Conservation (phyloP, 2,113 vertebrate species). For the Sorex fumeus region DNA sequence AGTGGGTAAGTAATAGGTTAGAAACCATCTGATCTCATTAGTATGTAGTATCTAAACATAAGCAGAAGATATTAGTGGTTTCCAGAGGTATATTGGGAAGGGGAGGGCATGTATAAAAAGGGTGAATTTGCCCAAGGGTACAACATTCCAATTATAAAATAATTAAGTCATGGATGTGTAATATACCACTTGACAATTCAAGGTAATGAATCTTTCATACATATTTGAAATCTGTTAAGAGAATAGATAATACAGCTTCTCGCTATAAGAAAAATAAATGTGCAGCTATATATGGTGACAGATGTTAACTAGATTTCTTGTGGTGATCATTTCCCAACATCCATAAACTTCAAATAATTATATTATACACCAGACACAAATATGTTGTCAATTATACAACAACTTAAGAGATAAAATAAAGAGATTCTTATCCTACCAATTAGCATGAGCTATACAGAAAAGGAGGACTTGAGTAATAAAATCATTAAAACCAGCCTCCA, state of each 20-base stretch:
- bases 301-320: neutral
- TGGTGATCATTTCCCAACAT: neutral
- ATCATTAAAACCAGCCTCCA: neutral
- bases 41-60: too few relatives aligned
- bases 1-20: too few relatives aligned
- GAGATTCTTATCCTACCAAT: neutral
- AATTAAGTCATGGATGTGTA: neutral
- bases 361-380: conserved; percentile 14
- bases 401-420: neutral
- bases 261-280: neutral
- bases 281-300: neutral
- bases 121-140: neutral
- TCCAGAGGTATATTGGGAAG: neutral
- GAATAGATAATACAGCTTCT: neutral
- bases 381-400: neutral
- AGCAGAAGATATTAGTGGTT: neutral
- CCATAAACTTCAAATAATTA: neutral
- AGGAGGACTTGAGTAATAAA: conserved; percentile 1
- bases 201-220: neutral
- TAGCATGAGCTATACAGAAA: conserved; percentile 1
- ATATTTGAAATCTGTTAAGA: neutral
- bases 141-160: neutral
- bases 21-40: neutral
- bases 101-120: neutral
- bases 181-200: neutral